These are phyloP conservation scores for Platyscapa corneri DNA, from an alignment of 1,140 invertebrate genomes.

Conservation along the genomic window DNA sequence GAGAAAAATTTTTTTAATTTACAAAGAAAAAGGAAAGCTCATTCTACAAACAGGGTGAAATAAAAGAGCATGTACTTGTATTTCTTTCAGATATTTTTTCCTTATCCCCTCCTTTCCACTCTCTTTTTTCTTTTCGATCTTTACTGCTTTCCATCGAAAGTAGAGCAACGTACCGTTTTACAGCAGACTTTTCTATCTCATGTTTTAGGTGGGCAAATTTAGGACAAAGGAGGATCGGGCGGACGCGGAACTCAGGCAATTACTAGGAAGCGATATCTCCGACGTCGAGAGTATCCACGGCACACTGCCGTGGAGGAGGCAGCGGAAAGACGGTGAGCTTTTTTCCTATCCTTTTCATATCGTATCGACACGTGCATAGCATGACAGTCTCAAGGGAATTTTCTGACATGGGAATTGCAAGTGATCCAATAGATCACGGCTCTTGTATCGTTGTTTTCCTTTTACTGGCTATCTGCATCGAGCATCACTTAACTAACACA, in stretches of 20 bases:
- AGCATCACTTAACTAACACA: neutral
- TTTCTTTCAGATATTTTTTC: neutral
- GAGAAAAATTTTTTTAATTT: neutral
- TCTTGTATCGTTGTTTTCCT: neutral
- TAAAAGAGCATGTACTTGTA: neutral
- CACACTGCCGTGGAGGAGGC: slow-evolving; percentile 81
- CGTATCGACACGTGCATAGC: slow-evolving; percentile 25
- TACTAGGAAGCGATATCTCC: slow-evolving; percentile 81
- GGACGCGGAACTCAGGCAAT: slow-evolving; percentile 84
- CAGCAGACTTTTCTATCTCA: slow-evolving; percentile 46
- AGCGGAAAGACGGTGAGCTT: slow-evolving; percentile 75
- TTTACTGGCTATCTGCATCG: neutral
- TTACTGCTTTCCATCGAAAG: neutral
- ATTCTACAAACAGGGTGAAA: neutral
- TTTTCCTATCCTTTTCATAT: neutral
- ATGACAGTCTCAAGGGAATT: slow-evolving; percentile 1
- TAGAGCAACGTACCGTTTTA: neutral
- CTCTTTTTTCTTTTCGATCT: slow-evolving; percentile 17
- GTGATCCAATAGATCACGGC: neutral
- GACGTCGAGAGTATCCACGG: slow-evolving; percentile 80
- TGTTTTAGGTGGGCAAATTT: slow-evolving; percentile 82
- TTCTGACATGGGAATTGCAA: neutral
- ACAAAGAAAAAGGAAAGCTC: neutral
- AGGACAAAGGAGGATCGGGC: slow-evolving; percentile 85
- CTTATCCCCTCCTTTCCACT: neutral